Percentiles rank a stretch among this genome's conserved stretches.
These are phyloP conservation scores for Sebastes elongatus DNA, from an alignment of 2,797 vertebrate species.

Conservation along the genomic window DNA sequence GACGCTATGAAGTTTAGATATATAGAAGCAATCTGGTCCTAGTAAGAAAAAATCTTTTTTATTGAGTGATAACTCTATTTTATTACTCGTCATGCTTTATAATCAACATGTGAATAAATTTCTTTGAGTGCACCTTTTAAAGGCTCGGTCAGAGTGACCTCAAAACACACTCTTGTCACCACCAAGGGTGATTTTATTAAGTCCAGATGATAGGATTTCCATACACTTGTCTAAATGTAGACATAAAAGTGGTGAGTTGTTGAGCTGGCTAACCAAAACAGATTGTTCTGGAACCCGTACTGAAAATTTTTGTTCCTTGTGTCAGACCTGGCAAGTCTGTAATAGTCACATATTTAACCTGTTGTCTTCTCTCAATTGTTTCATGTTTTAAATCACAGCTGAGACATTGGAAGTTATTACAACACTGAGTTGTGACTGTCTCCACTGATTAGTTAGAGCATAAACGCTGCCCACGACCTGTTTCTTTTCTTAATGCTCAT, in stretches of 20 bases:
- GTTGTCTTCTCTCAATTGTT: constrained; percentile 32
- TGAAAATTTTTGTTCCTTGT: constrained; percentile 15
- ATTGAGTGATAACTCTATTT: neutral
- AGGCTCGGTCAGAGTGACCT: constrained; percentile 9
- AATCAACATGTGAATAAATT: neutral
- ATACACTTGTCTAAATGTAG: constrained; percentile 3
- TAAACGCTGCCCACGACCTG: neutral
- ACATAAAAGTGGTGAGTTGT: constrained; percentile 27
- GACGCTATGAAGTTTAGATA: neutral
- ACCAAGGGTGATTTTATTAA: constrained; percentile 14
- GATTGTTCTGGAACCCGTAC: constrained; percentile 32
- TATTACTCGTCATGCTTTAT: neutral
- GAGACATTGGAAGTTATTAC: constrained; percentile 46
- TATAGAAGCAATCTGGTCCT: neutral
- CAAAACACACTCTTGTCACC: neutral
- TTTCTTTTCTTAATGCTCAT: constrained; percentile 1
- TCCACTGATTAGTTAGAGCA: constrained; percentile 34
- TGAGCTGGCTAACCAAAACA: constrained; percentile 26
- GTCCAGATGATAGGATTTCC: constrained; percentile 24
- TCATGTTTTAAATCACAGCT: constrained; percentile 48
- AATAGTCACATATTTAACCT: constrained; percentile 47
- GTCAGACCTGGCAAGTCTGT: constrained; percentile 32
- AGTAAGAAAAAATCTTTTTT: neutral
- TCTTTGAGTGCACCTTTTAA: neutral
- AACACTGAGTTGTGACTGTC: constrained; percentile 30